These are phyloP conservation scores for Halotydeus destructor DNA, from an alignment of 1,140 invertebrate species.

Conservation along the genomic window DNA sequence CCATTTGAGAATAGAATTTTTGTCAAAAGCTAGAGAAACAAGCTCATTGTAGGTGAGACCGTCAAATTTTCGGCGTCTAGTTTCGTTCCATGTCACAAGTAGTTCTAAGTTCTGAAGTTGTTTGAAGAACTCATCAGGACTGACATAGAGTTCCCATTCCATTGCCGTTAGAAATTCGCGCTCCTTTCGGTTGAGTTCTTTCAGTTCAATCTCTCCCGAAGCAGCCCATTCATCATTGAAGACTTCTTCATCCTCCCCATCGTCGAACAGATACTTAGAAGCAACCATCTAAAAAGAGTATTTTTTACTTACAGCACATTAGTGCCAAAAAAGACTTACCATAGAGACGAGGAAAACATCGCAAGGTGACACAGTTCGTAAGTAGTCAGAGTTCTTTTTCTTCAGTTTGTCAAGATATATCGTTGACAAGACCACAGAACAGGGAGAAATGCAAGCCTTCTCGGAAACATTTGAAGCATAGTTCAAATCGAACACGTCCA, in stretches of 20 bases:
- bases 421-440: slow-evolving; percentile 49
- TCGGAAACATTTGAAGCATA: slow-evolving; percentile 49
- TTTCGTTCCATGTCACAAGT: slow-evolving; percentile 8
- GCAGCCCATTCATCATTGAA: slow-evolving; percentile 51
- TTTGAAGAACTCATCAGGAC: slow-evolving; percentile 7
- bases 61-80: slow-evolving; percentile 1
- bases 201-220: slow-evolving; percentile 45
- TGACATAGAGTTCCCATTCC: slow-evolving; percentile 17
- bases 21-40: no score
- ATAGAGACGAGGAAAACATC: slow-evolving; percentile 77
- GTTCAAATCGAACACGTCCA: slow-evolving; percentile 54
- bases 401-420: slow-evolving; percentile 57
- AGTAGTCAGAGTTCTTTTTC: slow-evolving; percentile 54
- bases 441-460: slow-evolving; percentile 62
- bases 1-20: no score
- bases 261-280: slow-evolving; percentile 78
- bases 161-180: slow-evolving; percentile 69
- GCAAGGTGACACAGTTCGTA: slow-evolving; percentile 52
- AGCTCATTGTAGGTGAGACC: neutral
- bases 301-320: neutral
- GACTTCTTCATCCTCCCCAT: slow-evolving; percentile 59
- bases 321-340: slow-evolving; percentile 31
- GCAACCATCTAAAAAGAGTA: slow-evolving; percentile 57
- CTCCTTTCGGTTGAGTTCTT: slow-evolving; percentile 60
- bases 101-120: slow-evolving; percentile 12